A percentile compares a stretch with the other conserved stretches of the same genome.
phyloP scores from a whole-genome alignment of 2,888 invertebrate species.

The Fragum fragum region DNA sequence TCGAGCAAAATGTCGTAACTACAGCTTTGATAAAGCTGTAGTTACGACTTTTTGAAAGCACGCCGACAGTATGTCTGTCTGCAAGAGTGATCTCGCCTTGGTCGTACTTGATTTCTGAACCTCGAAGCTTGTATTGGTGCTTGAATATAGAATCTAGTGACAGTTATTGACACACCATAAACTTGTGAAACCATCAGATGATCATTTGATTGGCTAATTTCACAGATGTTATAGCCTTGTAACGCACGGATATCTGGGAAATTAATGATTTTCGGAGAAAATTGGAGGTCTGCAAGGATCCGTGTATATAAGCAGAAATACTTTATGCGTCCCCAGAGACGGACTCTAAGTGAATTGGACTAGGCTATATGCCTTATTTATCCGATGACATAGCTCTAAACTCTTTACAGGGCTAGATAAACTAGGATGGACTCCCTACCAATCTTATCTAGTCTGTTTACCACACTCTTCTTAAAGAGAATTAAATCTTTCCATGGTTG shows the following conservation, averaged over 20 bases:
- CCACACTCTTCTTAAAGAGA: too few relatives aligned
- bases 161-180: conserved; percentile 24
- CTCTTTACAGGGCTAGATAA: neutral
- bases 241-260: conserved; percentile 3
- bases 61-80: too few relatives aligned
- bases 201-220: conserved; percentile 27
- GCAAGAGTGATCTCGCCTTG: too few relatives aligned
- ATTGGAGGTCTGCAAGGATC: conserved; percentile 6
- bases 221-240: conserved; percentile 18
- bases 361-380: neutral
- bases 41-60: too few relatives aligned
- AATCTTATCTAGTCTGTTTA: too few relatives aligned
- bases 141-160: conserved; percentile 8
- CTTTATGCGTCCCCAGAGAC: conserved; percentile 6
- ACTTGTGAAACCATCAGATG: conserved; percentile 16
- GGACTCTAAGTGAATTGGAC: conserved; percentile 9
- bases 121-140: neutral
- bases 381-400: neutral
- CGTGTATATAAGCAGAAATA: conserved; percentile 23
- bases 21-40: too few relatives aligned
- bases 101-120: too few relatives aligned
- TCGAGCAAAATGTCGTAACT: too few relatives aligned
- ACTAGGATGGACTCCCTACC: too few relatives aligned
- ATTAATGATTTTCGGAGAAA: conserved; percentile 17
- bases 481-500: too few relatives aligned